phyloP scores from a whole-genome alignment of 30 jellyfish, hydroid and myxozoan species.

The Turritopsis dohrnii region DNA sequence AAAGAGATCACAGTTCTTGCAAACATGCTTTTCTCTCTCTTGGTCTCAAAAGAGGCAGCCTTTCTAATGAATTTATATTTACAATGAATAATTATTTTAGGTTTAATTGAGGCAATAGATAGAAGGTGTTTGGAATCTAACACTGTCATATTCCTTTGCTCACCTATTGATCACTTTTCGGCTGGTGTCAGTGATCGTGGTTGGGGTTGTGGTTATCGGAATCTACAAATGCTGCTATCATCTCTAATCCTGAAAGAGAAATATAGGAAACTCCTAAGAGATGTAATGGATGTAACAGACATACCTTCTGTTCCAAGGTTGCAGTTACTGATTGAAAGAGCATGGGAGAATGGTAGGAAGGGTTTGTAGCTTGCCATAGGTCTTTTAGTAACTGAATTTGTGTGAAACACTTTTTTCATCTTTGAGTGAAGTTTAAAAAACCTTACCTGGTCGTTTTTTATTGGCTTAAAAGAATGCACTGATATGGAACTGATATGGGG shows the following conservation, averaged over 20 bases:
- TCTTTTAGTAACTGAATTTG: too few species aligned
- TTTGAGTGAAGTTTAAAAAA: too few species aligned
- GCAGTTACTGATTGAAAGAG: conserved; percentile 75
- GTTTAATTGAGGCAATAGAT: conserved; percentile 3
- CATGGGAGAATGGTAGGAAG: conserved; percentile 76
- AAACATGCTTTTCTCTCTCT: too few species aligned
- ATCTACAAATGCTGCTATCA: conserved; percentile 81
- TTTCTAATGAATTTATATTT: too few species aligned
- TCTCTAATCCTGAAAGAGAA: conserved; percentile 44
- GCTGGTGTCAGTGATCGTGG: conserved; percentile 92
- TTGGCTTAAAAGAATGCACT: too few species aligned
- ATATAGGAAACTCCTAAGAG: conserved; percentile 36
- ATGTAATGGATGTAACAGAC: conserved; percentile 33
- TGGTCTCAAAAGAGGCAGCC: too few species aligned
- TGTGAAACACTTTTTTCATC: too few species aligned
- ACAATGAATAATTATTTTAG: too few species aligned
- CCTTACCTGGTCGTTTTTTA: too few species aligned
- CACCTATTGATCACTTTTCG: conserved; percentile 72
- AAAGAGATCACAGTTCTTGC: too few species aligned
- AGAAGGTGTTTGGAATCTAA: not conserved
- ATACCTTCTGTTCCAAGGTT: conserved; percentile 79
- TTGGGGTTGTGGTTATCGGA: conserved; percentile 99
- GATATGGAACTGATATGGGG: too few species aligned
- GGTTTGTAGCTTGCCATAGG: too few species aligned
- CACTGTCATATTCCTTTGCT: conserved; percentile 25